phyloP scores from a whole-genome alignment of 2,113 vertebrate genomes.

The Dromas ardeola region DNA sequence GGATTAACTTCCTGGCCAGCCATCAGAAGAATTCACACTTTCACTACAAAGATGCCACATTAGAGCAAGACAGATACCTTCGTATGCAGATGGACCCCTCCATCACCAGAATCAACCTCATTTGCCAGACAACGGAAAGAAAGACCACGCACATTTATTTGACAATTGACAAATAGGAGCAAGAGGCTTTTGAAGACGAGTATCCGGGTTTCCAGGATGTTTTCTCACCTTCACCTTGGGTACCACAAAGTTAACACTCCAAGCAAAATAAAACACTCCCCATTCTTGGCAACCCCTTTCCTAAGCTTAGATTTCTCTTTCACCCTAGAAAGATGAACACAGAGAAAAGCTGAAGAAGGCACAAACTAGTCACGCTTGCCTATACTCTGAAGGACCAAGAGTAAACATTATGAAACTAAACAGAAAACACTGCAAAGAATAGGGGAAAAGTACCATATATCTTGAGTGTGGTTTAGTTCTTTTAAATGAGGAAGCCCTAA shows the following conservation, averaged over 20 bases:
- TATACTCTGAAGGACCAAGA: not conserved
- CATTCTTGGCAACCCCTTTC: not conserved
- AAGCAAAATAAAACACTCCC: not conserved
- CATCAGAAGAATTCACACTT: conserved; percentile 37
- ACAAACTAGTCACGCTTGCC: not conserved
- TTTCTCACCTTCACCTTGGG: not conserved
- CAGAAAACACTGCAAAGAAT: not conserved
- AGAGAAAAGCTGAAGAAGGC: not conserved
- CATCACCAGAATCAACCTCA: not conserved
- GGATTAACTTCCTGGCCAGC: conserved; percentile 21
- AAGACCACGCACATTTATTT: not conserved
- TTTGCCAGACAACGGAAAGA: conserved; percentile 19
- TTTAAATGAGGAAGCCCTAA: not conserved
- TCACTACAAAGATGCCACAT: conserved; percentile 6
- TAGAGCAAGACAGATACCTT: not conserved
- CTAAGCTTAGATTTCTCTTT: not conserved
- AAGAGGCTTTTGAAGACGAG: not conserved
- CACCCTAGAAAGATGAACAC: not conserved
- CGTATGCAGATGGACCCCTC: not conserved
- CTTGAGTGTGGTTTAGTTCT: not conserved
- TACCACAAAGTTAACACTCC: not conserved
- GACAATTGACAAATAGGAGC: not conserved
- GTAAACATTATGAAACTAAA: not conserved
- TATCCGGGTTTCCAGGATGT: not conserved
- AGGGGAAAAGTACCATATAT: fast-evolving